Evolutionary conservation across 2,113 vertebrate species (phyloP), one percentile per base, ranked within the genome.

Genomic region (Gavialis gangeticus): DNA sequence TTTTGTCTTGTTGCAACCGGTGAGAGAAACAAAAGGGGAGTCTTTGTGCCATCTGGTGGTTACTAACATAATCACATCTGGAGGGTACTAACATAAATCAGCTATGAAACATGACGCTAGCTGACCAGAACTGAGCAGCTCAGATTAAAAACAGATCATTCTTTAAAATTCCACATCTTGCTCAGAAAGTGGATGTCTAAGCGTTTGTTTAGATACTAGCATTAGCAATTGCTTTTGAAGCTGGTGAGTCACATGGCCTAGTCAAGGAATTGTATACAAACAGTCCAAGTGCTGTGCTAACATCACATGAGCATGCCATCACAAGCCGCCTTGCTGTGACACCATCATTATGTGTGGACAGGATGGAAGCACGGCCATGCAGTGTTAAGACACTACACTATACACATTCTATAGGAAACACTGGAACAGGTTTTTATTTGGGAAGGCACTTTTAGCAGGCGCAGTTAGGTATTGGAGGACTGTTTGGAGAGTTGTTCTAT

Each of bases 1-100:
- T 84, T 91, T 83, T 82, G 7, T 24, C 15, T 28, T 0, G 0
- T 25, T 67, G 55, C 46, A 66, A 15, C 0, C 6, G 15, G 12
- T 12, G 3, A 59, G 46, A 46, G 46, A 46, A 86, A 79, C 57
- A 60, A 73, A 73, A 28, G 2, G 87, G 96, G 94, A 79, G 27
- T 67, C 28, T 3, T 94, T 67, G 66, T 96, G 93, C 91, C 94
- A 95, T 69, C 91, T 97, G 90, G 93, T 17, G 97, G 83, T 17
- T 14, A 54, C 4, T 75, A 59, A 17, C 64, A 73, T 16, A n/a
- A 76, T 69, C 75, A 76, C 62, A 76, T 12, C 46, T 0, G 0
- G 6, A 1, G 0, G 18, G 5, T 34, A 46, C 46, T 46, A 46
- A 46, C 46, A 46, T 46, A 46, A 46, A 46, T 46, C 7, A 46